Evolutionary conservation across 2,888 invertebrate species (phyloP).

Genomic region (Acheta domesticus): DNA sequence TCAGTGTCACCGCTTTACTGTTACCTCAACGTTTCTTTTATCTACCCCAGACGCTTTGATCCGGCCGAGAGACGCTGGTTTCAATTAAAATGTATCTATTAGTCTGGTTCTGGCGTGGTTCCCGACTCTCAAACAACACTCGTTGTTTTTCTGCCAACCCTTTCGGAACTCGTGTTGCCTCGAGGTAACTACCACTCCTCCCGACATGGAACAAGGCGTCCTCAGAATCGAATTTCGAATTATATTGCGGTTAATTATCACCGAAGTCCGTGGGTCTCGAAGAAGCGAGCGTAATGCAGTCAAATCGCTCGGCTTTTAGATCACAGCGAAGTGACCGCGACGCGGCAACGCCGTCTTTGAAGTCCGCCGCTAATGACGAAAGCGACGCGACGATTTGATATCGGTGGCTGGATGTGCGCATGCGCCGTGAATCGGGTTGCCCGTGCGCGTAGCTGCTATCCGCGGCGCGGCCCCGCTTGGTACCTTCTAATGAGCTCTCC

Average conservation of each 20-base stretch:
- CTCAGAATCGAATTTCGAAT: not conserved
- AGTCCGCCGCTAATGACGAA: not conserved
- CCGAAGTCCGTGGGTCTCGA: not conserved
- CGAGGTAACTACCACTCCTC: not conserved
- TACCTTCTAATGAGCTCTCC: no score
- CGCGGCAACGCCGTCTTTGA: not conserved
- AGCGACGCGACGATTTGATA: not conserved
- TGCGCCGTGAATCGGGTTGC: no score
- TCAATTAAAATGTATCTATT: conserved; percentile 18
- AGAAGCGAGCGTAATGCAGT: not conserved
- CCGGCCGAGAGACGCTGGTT: not conserved
- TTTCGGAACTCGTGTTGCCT: not conserved
- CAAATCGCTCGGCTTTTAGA: no score
- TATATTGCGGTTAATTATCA: not conserved
- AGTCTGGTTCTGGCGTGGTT: not conserved
- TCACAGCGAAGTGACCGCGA: not conserved
- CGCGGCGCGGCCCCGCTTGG: no score
- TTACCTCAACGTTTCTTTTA: no score
- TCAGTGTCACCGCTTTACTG: not conserved
- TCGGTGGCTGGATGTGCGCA: not conserved
- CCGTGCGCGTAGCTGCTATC: no score
- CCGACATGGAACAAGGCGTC: not conserved
- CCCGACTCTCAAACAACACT: not conserved
- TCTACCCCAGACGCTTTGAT: not conserved
- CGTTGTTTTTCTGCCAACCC: not conserved